phyloP scores from a whole-genome alignment of 2,113 vertebrate genomes.

The Peromyscus polionotus region DNA sequence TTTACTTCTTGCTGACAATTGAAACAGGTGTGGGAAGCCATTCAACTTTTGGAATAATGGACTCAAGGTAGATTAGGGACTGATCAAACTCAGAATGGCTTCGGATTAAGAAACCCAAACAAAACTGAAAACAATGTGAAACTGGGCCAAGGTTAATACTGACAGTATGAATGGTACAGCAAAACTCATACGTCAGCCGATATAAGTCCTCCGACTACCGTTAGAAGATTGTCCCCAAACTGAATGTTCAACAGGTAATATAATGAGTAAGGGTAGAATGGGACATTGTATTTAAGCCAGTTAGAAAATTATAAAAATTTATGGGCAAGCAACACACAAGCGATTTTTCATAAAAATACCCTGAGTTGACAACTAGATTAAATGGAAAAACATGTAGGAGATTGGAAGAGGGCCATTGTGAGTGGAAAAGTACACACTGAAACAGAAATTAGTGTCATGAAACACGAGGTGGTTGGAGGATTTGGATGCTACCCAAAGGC shows the following conservation, averaged over 20 bases:
- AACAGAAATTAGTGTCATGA: slow-evolving; percentile 71
- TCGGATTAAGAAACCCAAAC: slow-evolving; percentile 59
- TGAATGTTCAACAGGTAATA: slow-evolving; percentile 34
- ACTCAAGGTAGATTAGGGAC: slow-evolving; percentile 59
- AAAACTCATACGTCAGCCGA: slow-evolving; percentile 8
- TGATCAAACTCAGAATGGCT: slow-evolving; percentile 65
- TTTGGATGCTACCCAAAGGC: slow-evolving; percentile 61
- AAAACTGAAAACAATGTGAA: slow-evolving; percentile 54
- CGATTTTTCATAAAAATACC: slow-evolving; percentile 74
- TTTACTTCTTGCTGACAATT: slow-evolving; percentile 67
- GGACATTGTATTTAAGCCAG: slow-evolving; percentile 35
- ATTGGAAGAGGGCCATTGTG: slow-evolving; percentile 69
- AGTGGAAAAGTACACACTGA: slow-evolving; percentile 75
- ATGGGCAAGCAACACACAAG: slow-evolving; percentile 59
- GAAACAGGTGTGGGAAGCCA: slow-evolving; percentile 57
- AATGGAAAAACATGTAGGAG: slow-evolving; percentile 75
- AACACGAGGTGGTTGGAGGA: slow-evolving; percentile 51
- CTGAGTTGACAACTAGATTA: slow-evolving; percentile 74
- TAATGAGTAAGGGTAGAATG: slow-evolving; percentile 40
- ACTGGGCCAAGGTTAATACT: slow-evolving; percentile 28
- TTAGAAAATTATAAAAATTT: slow-evolving; percentile 74
- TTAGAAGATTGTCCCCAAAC: background rate
- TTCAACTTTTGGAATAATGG: slow-evolving; percentile 69
- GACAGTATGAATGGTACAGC: background rate
- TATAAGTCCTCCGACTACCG: background rate